phyloP scores from a whole-genome alignment of 2,797 vertebrate genomes.

The Lates japonicus region DNA sequence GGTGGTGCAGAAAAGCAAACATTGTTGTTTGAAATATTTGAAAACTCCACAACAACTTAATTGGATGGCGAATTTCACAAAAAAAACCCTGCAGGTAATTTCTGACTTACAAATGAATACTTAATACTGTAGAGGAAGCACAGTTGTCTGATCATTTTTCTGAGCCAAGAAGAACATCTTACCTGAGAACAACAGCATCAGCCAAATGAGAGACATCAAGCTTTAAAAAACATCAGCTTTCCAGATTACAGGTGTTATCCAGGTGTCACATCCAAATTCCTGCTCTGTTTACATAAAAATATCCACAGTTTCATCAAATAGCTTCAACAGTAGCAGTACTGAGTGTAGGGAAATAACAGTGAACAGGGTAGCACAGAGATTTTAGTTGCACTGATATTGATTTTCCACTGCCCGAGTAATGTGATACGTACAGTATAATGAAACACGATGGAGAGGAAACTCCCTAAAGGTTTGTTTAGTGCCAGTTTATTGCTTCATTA shows the following conservation, averaged over 20 bases:
- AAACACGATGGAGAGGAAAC: slow-evolving; percentile 35
- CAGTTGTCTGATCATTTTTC: background rate
- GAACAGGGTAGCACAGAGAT: slow-evolving; percentile 57
- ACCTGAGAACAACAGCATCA: slow-evolving; percentile 81
- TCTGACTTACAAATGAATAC: background rate
- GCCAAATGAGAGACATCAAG: slow-evolving; percentile 76
- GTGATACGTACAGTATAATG: slow-evolving; percentile 71
- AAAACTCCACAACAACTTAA: background rate
- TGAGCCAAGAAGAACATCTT: slow-evolving; percentile 55
- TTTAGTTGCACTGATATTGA: slow-evolving; percentile 78
- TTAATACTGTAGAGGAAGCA: background rate
- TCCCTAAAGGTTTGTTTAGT: slow-evolving; percentile 52
- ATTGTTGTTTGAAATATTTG: background rate
- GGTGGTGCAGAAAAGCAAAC: background rate
- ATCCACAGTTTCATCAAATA: slow-evolving; percentile 45
- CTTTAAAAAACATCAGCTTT: slow-evolving; percentile 13
- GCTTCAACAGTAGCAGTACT: background rate
- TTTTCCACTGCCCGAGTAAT: slow-evolving; percentile 81
- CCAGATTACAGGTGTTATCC: slow-evolving; percentile 20
- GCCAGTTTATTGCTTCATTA: slow-evolving; percentile 16
- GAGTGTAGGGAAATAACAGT: slow-evolving; percentile 39
- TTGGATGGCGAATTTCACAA: background rate
- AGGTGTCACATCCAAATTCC: slow-evolving; percentile 30
- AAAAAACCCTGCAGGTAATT: background rate
- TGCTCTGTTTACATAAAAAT: slow-evolving; percentile 25